Conservation (phyloP, 2,888 invertebrate genomes). For the Crossocerus cetratus region DNA sequence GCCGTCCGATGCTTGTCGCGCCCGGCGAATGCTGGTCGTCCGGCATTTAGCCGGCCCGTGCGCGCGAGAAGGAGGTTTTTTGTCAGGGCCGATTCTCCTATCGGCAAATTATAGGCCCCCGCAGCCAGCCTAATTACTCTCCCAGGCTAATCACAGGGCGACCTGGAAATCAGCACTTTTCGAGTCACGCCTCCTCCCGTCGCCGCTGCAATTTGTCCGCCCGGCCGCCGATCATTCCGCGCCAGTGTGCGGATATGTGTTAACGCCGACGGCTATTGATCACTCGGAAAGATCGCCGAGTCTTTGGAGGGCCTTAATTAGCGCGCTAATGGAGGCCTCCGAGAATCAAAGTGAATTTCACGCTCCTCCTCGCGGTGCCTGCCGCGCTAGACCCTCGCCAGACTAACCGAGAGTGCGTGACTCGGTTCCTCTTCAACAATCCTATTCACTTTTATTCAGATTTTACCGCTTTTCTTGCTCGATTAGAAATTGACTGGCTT, state of each 20-base stretch:
- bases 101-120: background rate
- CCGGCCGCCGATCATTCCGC: too few species aligned
- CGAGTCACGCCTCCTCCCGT: background rate
- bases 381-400: conserved; percentile 20
- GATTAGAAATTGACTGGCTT: conserved; percentile 15
- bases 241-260: too few species aligned
- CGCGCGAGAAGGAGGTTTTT: conserved; percentile 27
- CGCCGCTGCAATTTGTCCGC: background rate
- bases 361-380: conserved; percentile 27
- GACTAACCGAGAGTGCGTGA: too few species aligned
- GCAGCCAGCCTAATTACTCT: background rate
- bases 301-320: conserved; percentile 24
- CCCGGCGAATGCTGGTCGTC: conserved; percentile 6
- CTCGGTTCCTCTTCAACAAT: too few species aligned
- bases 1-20: too few species aligned
- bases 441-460: too few species aligned
- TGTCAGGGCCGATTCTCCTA: background rate
- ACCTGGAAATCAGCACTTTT: conserved; percentile 3
- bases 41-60: conserved; percentile 20
- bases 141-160: background rate
- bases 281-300: background rate
- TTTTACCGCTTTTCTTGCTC: too few species aligned
- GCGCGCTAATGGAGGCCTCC: conserved; percentile 36
- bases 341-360: conserved; percentile 38
- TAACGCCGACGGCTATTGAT: background rate